Evolutionary conservation across 2,888 invertebrate species (phyloP), one percentile per base, ranked within the genome.

Genomic region (Fabriciana adippe): DNA sequence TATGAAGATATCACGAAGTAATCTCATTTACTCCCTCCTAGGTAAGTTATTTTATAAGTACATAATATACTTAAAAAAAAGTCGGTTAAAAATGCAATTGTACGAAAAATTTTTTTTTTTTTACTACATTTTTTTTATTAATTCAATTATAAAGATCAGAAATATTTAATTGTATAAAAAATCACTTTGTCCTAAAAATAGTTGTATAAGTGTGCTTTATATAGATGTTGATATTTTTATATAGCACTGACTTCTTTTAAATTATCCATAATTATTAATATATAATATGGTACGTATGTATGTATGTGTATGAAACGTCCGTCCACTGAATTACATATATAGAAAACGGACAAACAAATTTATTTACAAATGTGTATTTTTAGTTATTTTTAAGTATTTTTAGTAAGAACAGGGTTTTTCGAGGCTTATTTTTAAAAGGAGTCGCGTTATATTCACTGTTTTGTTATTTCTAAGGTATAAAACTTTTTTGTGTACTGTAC

Each of bases 401-500:
- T 57, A 41, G 15, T 31, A 31, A 15, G 15, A 47, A 26, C 57
- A 57, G 57, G 57, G 57, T 47, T 57, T 15, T 57, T 70, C 70
- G 77, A 77, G 77, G 77, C 77, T 77, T 71, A 61, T 68, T 69
- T 60, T 69, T 66, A 54, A 41, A 67, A 73, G 65, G 15, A 70
- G 67, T 72, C 70, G 70, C 71, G 61, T 70, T 65, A 69, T 70
- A 71, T 76, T 69, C 68, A 70, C 68, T 72, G 72, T 71, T 62
- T 57, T 47, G 18, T 70, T 67, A 64, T 67, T 48, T 72, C 66
- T 74, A 73, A 70, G 72, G 72, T 74, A 76, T 72, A 74, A 73
- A 73, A 47, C 26, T n/a, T 57, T 11, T n/a, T 11, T 26, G 15
- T 16, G 2, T 5, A n/a, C 35, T 35, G 55, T 55, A 55, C 35